A percentile compares a stretch with the other conserved stretches of the same genome.
Conservation (phyloP, 2,888 invertebrate species). For the Drosophila setosimentum region DNA sequence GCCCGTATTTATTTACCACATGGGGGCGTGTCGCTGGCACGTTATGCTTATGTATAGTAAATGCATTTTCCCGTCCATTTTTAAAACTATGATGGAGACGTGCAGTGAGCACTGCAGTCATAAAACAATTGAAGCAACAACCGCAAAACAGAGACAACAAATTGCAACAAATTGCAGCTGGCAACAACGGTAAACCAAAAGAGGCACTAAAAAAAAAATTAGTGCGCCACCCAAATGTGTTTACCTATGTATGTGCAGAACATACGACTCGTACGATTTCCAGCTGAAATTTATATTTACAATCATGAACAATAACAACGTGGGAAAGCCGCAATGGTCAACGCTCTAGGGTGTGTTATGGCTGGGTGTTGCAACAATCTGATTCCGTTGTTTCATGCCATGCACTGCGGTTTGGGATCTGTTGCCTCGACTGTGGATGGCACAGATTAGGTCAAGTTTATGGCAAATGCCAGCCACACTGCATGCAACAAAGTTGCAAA, state of each 20-base stretch:
- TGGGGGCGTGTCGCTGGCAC: slow-evolving; percentile 51
- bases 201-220: slow-evolving; percentile 28
- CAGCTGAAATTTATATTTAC: slow-evolving; percentile 63
- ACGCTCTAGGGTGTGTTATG: slow-evolving; percentile 11
- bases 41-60: slow-evolving; percentile 75
- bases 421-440: slow-evolving; percentile 14
- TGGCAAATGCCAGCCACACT: slow-evolving; percentile 27
- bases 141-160: slow-evolving; percentile 62
- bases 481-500: not conserved
- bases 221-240: slow-evolving; percentile 41
- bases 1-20: slow-evolving; percentile 2
- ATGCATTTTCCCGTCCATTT: slow-evolving; percentile 57
- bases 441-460: slow-evolving; percentile 71
- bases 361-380: slow-evolving; percentile 43
- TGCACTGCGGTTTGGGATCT: slow-evolving; percentile 41
- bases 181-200: slow-evolving; percentile 25
- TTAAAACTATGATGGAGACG: slow-evolving; percentile 23
- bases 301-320: slow-evolving; percentile 43
- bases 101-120: slow-evolving; percentile 60
- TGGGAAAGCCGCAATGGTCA: slow-evolving; percentile 43
- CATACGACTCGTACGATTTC: slow-evolving; percentile 51
- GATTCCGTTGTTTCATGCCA: slow-evolving; percentile 62
- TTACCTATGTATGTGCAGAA: slow-evolving; percentile 47
- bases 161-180: slow-evolving; percentile 75
- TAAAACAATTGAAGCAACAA: slow-evolving; percentile 68